These are phyloP conservation scores for Mobula hypostoma DNA, from an alignment of 2,113 vertebrate species.

Conservation along the genomic window DNA sequence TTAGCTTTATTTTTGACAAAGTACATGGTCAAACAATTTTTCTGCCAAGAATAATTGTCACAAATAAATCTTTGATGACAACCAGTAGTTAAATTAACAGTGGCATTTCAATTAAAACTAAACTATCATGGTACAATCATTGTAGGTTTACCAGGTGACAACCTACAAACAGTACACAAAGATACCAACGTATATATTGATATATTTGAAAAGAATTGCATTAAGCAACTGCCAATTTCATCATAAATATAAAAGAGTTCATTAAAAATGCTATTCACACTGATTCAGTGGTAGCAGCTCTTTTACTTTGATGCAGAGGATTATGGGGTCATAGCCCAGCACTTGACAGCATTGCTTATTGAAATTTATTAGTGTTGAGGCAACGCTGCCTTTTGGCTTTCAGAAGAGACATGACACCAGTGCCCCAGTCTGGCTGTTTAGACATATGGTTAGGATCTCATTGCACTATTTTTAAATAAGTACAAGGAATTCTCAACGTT, in stretches of 20 bases:
- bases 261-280: not conserved
- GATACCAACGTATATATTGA: not conserved
- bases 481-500: not conserved
- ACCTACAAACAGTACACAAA: not conserved
- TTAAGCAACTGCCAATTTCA: not conserved
- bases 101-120: too few relatives aligned
- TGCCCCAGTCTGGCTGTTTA: not conserved
- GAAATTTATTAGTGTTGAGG: not conserved
- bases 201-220: not conserved
- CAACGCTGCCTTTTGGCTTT: not conserved
- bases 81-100: too few relatives aligned
- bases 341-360: not conserved
- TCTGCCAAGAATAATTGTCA: not conserved
- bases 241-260: not conserved
- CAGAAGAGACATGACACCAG: too few relatives aligned
- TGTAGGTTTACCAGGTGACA: not conserved
- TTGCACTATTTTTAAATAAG: not conserved
- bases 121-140: too few relatives aligned
- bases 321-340: not conserved
- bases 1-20: too few relatives aligned
- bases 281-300: not conserved
- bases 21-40: too few relatives aligned
- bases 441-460: not conserved
- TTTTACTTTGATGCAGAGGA: not conserved
- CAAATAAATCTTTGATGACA: not conserved